Evolutionary conservation across 1,140 invertebrate species (phyloP).

Genomic region (Anthonomus grandis): DNA sequence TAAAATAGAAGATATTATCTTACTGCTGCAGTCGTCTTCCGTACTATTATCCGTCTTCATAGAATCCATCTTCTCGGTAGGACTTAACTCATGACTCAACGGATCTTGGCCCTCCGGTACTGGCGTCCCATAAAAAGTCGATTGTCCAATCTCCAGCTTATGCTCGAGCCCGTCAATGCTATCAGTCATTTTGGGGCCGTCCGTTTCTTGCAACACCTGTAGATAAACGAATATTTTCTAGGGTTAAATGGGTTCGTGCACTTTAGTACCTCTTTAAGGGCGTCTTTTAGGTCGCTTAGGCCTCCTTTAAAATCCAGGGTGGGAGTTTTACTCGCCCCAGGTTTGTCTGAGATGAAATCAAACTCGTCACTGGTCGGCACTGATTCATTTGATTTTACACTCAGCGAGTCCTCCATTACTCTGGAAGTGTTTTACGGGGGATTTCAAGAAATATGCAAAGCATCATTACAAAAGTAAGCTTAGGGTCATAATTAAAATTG

Average conservation of each 20-base stretch:
- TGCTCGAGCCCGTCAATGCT: conserved; percentile 33
- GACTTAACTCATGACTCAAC: conserved; percentile 43
- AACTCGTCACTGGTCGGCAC: conserved; percentile 79
- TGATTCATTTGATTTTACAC: conserved; percentile 77
- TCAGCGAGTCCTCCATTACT: conserved; percentile 74
- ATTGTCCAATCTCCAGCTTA: conserved; percentile 47
- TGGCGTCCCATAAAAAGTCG: conserved; percentile 50
- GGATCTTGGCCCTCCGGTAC: conserved; percentile 46
- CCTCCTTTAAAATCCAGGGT: conserved; percentile 74
- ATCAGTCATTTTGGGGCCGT: conserved; percentile 37
- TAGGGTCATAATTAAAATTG: too few relatives aligned
- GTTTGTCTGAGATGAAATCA: conserved; percentile 68
- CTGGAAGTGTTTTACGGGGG: too few relatives aligned
- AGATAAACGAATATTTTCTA: not conserved
- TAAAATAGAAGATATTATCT: too few relatives aligned
- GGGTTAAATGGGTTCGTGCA: not conserved
- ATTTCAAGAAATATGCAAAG: too few relatives aligned
- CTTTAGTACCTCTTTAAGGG: conserved; percentile 58
- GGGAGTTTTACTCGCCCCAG: conserved; percentile 58
- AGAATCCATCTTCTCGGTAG: conserved; percentile 69
- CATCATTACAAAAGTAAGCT: too few relatives aligned
- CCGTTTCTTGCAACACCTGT: conserved; percentile 56
- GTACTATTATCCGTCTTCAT: conserved; percentile 65
- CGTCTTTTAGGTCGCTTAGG: conserved; percentile 68
- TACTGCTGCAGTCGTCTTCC: conserved; percentile 48